phyloP scores from a whole-genome alignment of 1,140 invertebrate genomes.

The Drosophila nikananu region DNA sequence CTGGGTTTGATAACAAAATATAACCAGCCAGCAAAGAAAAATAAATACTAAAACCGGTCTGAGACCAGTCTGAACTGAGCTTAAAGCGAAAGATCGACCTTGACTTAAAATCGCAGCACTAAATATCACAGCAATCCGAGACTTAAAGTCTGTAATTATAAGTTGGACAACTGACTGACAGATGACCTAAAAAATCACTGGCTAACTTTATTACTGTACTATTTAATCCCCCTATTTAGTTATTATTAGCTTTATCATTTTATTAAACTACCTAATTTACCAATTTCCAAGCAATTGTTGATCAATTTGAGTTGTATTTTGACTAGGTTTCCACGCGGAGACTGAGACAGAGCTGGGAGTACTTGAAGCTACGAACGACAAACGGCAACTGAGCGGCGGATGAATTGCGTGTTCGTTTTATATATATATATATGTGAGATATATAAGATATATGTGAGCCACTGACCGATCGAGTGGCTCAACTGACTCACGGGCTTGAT shows the following conservation, averaged over 20 bases:
- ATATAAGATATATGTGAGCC: slow-evolving; percentile 12
- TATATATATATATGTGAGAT: slow-evolving; percentile 38
- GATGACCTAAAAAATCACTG: slow-evolving; percentile 8
- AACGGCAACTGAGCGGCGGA: slow-evolving; percentile 37
- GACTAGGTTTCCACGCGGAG: slow-evolving; percentile 18
- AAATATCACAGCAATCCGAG: slow-evolving; percentile 21
- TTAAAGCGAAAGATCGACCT: slow-evolving; percentile 66
- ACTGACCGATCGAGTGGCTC: slow-evolving; percentile 27
- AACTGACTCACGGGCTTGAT: slow-evolving; percentile 44
- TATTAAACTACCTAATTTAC: slow-evolving; percentile 35
- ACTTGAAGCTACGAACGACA: slow-evolving; percentile 30
- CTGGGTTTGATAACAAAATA: slow-evolving; percentile 31
- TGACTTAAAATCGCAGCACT: slow-evolving; percentile 56
- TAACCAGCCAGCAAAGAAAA: slow-evolving; percentile 7
- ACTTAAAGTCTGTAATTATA: slow-evolving; percentile 20
- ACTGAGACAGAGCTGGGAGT: not conserved
- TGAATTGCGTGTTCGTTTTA: slow-evolving; percentile 20
- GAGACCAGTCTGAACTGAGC: not conserved
- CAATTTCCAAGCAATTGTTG: slow-evolving; percentile 52
- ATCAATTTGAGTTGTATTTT: slow-evolving; percentile 27
- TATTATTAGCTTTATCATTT: not conserved
- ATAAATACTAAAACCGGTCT: slow-evolving; percentile 61
- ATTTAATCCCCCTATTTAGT: slow-evolving; percentile 4
- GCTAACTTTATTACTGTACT: slow-evolving; percentile 9
- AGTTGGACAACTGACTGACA: not conserved